Evolutionary conservation across 2,888 invertebrate species (phyloP).

Genomic region (Xestia c-nigrum): DNA sequence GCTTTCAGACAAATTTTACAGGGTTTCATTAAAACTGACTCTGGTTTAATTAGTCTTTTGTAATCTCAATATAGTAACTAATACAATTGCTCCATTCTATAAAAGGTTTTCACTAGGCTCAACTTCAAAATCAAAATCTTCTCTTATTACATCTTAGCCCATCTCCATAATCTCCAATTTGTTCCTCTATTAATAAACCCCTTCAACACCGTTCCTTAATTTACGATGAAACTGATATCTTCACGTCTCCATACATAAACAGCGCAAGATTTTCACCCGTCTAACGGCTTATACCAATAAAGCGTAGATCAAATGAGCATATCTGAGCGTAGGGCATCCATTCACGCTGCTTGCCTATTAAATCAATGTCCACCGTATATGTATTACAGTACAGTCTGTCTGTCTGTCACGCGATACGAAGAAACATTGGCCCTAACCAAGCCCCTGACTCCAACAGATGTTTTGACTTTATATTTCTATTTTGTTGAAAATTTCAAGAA

Average conservation of each 20-base stretch:
- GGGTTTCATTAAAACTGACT: neutral
- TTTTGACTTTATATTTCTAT: constrained; percentile 55
- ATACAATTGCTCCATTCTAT: neutral
- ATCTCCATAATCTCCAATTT: constrained; percentile 5
- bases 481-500: constrained; percentile 57
- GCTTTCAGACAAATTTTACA: neutral
- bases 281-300: constrained; percentile 65
- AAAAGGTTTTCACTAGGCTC: neutral
- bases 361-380: constrained; percentile 86
- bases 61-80: neutral
- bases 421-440: constrained; percentile 68
- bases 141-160: neutral
- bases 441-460: constrained; percentile 61
- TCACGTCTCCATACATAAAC: constrained; percentile 38
- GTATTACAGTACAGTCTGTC: constrained; percentile 74
- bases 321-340: constrained; percentile 73
- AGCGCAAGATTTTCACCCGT: constrained; percentile 54
- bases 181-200: constrained; percentile 22
- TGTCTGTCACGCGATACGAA: constrained; percentile 77
- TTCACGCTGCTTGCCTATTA: constrained; percentile 79
- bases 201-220: constrained; percentile 30
- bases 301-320: constrained; percentile 77
- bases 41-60: neutral
- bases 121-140: neutral
- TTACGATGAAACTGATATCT: constrained; percentile 57